phyloP scores from a whole-genome alignment of 2,113 vertebrate species.

The Carassius gibelio region DNA sequence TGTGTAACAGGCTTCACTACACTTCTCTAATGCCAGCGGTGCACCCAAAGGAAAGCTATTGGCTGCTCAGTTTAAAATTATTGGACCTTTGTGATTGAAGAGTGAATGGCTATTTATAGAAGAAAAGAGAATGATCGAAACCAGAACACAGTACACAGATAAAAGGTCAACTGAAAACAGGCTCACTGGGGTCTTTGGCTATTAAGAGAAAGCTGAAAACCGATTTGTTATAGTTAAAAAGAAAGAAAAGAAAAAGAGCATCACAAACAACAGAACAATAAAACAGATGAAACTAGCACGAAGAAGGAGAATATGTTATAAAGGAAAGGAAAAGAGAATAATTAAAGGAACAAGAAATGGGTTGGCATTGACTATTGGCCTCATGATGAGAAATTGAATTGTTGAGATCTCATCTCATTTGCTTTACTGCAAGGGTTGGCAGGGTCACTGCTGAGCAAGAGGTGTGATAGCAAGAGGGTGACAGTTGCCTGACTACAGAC shows the following conservation, averaged over 20 bases:
- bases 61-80: conserved; percentile 1
- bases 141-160: conserved; percentile 15
- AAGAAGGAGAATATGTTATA: conserved; percentile 2
- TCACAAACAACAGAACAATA: not conserved
- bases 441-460: not conserved
- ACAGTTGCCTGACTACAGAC: conserved; percentile 4
- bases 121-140: conserved; percentile 20
- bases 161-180: conserved; percentile 33
- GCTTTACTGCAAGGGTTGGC: not conserved
- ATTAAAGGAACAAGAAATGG: not conserved
- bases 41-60: not conserved
- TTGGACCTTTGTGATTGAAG: conserved; percentile 17
- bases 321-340: not conserved
- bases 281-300: not conserved
- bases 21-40: conserved; percentile 25
- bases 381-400: conserved; percentile 26
- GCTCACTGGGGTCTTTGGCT: not conserved
- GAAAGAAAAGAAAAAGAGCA: conserved; percentile 27
- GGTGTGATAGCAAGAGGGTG: conserved; percentile 4
- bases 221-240: conserved; percentile 24
- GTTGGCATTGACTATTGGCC: conserved; percentile 1
- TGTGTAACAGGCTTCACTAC: conserved; percentile 69
- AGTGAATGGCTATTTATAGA: conserved; percentile 21
- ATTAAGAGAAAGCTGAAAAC: conserved; percentile 18
- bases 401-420: not conserved